phyloP scores from a whole-genome alignment of 2,113 vertebrate genomes.

The Silurus glanis region DNA sequence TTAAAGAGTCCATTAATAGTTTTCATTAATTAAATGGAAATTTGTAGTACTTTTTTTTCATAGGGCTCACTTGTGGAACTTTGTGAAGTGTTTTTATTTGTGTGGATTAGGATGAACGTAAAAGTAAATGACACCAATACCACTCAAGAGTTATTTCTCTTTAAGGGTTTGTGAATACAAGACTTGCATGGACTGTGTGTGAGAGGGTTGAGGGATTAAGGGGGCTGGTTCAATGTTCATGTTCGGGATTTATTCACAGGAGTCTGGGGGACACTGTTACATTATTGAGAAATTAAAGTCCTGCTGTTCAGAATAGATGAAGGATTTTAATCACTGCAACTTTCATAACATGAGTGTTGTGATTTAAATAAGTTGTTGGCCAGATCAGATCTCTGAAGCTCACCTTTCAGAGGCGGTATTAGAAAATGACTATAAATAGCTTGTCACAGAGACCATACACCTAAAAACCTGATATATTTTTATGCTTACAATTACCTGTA shows the following conservation, averaged over 20 bases:
- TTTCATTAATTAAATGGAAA: background rate
- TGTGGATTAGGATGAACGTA: background rate
- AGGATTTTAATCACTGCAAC: slow-evolving; percentile 26
- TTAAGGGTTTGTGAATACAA: background rate
- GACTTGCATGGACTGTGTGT: background rate
- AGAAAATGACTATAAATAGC: background rate
- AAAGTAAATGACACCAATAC: background rate
- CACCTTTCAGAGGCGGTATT: background rate
- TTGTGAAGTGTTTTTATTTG: background rate
- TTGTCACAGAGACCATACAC: background rate
- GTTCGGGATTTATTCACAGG: slow-evolving; percentile 21
- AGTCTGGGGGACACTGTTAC: background rate
- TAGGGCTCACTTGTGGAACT: background rate
- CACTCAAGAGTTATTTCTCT: background rate
- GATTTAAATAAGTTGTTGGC: background rate
- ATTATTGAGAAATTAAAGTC: slow-evolving; percentile 4
- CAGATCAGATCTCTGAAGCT: background rate
- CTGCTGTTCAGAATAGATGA: slow-evolving; percentile 25
- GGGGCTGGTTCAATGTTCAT: background rate
- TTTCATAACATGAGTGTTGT: background rate
- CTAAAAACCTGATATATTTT: background rate
- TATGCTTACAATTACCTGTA: background rate
- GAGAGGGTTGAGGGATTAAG: background rate
- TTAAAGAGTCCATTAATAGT: background rate
- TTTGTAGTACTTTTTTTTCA: background rate